Base-by-base conservation (phyloP, 2,888 invertebrate genomes). In the Marronus borbonicus region DNA sequence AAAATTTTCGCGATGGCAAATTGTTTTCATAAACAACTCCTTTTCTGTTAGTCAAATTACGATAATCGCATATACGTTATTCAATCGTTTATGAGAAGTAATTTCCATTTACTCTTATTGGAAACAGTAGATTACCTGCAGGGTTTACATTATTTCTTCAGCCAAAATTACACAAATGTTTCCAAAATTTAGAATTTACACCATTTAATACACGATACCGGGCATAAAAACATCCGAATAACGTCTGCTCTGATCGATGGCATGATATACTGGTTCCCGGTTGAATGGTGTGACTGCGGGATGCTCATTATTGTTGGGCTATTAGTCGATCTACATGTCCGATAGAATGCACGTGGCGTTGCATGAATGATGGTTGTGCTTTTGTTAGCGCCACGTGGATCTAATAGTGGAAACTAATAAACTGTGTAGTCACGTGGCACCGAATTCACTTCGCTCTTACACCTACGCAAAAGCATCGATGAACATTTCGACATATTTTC, bases 281-380 rank as follows among this genome's bases (percentile, higher is more conserved):
- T 44, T 31, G 55, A 36, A 70, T 55, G 58, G 36, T 55, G 31
- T 36, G 31, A 36, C 55, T 39, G 70, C 55, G 76, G 50, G 76
- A 66, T 76, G 65, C 52, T 65, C 76, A 76, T 76, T 76, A 76
- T 76, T 76, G 69, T 76, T 62, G 66, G 75, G 50, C 70, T 78
- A 78, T 78, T 78, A 78, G 78, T 78, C 76, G 78, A 78, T 78
- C 66, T 78, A 58, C 75, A 75, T 75, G 78, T 75, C 75, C 78
- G 78, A 78, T 78, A 78, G 50, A 14, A 55, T 55, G 68, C 78
- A 78, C 78, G 78, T 78, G 78, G 60, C 78, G 50, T 50, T 69
- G 49, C 50, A 66, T 76, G 76, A 76, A 55, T 76, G 76, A 76
- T 76, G 76, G 76, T 52, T 77, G 77, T 31, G 77, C 77, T 77